Conservation (phyloP, 2,113 vertebrate species). For the Mirza zaza region DNA sequence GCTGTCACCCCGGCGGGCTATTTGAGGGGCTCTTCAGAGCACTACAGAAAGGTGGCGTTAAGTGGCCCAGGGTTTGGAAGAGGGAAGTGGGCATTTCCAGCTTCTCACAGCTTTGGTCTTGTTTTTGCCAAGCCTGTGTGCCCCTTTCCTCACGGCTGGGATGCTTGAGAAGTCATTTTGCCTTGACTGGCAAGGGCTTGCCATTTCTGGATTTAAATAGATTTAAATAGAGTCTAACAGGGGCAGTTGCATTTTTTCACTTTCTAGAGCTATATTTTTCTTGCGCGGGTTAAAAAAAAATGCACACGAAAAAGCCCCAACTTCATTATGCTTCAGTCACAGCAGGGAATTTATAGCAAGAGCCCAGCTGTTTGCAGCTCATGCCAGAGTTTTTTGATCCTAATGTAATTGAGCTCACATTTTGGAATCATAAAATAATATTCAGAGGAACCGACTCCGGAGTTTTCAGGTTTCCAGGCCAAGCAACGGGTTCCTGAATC, state of each 20-base stretch:
- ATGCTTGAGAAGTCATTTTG: slow-evolving; percentile 52
- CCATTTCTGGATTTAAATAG: slow-evolving; percentile 52
- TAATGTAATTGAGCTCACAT: slow-evolving; percentile 63
- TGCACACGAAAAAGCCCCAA: slow-evolving; percentile 32
- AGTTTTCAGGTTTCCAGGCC: slow-evolving; percentile 70
- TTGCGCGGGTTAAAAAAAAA: slow-evolving; percentile 41
- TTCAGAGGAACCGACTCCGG: slow-evolving; percentile 38
- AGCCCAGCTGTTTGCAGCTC: slow-evolving; percentile 72
- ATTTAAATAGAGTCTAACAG: slow-evolving; percentile 64
- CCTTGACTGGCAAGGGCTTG: neutral
- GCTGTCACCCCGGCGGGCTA: neutral
- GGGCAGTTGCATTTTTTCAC: slow-evolving; percentile 60
- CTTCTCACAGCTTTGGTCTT: slow-evolving; percentile 17
- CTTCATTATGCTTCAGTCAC: slow-evolving; percentile 66
- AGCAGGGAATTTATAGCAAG: slow-evolving; percentile 75
- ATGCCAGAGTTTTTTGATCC: slow-evolving; percentile 68
- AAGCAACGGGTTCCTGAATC: slow-evolving; percentile 50
- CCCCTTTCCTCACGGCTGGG: neutral
- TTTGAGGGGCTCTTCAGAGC: neutral
- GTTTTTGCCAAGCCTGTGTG: neutral
- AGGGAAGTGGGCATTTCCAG: slow-evolving; percentile 29
- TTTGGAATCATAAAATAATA: slow-evolving; percentile 65
- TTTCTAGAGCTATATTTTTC: slow-evolving; percentile 63
- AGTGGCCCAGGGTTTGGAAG: slow-evolving; percentile 30
- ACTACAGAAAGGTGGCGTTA: neutral